Conservation (phyloP, 1,140 invertebrate species). For the Brachionus asplanchnoidis region DNA sequence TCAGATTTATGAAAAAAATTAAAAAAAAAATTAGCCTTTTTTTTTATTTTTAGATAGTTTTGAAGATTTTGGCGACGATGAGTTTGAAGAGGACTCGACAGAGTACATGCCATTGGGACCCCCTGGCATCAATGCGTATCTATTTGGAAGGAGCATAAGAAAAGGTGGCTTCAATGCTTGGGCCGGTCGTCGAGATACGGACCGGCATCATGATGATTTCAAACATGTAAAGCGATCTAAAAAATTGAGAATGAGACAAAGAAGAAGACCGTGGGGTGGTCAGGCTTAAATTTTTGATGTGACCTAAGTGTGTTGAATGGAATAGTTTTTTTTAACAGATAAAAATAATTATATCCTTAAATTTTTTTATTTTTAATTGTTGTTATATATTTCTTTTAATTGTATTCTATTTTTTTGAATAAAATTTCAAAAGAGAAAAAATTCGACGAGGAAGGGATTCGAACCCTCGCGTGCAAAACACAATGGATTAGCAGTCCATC, state of each 20-base stretch:
- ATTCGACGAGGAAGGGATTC: constrained; percentile 40
- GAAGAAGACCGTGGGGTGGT: constrained; percentile 23
- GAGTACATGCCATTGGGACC: constrained; percentile 13
- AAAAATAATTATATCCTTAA: not conserved
- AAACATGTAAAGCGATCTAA: not conserved
- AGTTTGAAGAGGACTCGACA: not conserved
- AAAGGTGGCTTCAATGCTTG: constrained; percentile 41
- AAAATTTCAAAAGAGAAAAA: not conserved
- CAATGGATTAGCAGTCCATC: constrained; percentile 41
- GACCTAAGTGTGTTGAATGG: not conserved
- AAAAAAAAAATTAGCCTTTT: not conserved
- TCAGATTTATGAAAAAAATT: not conserved
- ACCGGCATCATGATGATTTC: not conserved
- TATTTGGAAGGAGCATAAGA: not conserved
- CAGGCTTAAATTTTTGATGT: not conserved
- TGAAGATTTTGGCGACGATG: not conserved
- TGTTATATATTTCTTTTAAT: not conserved
- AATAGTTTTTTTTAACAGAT: not conserved
- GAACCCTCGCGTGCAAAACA: constrained; percentile 40
- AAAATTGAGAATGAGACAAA: constrained; percentile 25
- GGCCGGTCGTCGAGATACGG: constrained; percentile 4
- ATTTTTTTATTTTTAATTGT: not conserved
- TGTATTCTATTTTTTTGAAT: not conserved
- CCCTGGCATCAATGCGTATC: not conserved
- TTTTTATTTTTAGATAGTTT: constrained; percentile 1